Evolutionary conservation across 1,140 invertebrate species (phyloP).

Genomic region (Pomphorhynchus laevis): DNA sequence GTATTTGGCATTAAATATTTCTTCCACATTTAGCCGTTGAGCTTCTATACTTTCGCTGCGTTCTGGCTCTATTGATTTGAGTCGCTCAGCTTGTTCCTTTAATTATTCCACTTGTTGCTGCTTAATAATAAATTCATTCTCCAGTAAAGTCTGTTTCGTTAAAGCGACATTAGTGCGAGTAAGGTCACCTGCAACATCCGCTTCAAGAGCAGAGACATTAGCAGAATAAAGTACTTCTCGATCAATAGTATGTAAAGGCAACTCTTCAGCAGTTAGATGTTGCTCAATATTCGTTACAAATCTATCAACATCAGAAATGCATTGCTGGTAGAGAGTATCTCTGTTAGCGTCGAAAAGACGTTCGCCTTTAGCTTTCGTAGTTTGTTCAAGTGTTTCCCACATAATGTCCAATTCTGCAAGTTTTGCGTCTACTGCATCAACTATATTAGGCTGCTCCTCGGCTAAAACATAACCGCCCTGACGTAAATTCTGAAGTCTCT

Average conservation of each 20-base stretch:
- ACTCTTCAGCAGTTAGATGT: slow-evolving; percentile 48
- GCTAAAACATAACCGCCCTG: slow-evolving; percentile 19
- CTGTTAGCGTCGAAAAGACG: slow-evolving; percentile 85
- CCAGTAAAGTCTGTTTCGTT: slow-evolving; percentile 31
- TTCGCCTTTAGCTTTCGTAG: slow-evolving; percentile 80
- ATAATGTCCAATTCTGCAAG: slow-evolving; percentile 48
- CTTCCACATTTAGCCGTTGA: slow-evolving; percentile 58
- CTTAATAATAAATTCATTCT: slow-evolving; percentile 19
- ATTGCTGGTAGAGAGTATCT: slow-evolving; percentile 61
- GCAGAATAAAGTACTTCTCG: no score
- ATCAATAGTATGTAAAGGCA: no score
- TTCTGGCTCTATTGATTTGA: slow-evolving; percentile 63
- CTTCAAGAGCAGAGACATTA: no score
- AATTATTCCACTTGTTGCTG: slow-evolving; percentile 37
- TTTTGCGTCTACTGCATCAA: no score
- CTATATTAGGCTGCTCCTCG: slow-evolving; percentile 6
- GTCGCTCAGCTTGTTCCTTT: slow-evolving; percentile 56
- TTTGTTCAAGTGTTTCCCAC: slow-evolving; percentile 48
- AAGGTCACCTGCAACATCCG: slow-evolving; percentile 4
- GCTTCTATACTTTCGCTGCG: slow-evolving; percentile 72
- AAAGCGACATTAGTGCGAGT: slow-evolving; percentile 12
- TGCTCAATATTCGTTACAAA: slow-evolving; percentile 94
- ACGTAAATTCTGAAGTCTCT: slow-evolving; percentile 50
- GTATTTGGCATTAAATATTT: no score
- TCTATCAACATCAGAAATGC: slow-evolving; percentile 77